phyloP scores from a whole-genome alignment of 2,888 invertebrate species.

The Conops quadrifasciatus region DNA sequence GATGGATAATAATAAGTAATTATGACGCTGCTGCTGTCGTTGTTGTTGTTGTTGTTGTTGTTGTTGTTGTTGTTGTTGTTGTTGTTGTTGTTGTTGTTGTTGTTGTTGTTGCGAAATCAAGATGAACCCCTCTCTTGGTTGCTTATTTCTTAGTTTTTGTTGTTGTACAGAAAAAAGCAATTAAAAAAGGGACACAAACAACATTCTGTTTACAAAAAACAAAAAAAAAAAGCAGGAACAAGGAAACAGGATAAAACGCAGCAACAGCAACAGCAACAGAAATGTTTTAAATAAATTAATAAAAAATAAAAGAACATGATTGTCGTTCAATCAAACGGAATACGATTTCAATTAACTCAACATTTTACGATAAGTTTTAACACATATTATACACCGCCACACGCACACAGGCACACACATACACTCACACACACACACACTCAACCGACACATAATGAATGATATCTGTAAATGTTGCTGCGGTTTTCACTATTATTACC shows the following conservation, averaged over 20 bases:
- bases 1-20: neutral
- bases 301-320: neutral
- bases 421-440: no score
- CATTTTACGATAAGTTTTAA: neutral
- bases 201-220: neutral
- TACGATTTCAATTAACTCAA: neutral
- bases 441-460: no score
- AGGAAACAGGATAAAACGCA: neutral
- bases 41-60: conserved; percentile 7
- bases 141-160: neutral
- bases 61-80: neutral
- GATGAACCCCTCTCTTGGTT: conserved; percentile 1
- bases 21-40: neutral
- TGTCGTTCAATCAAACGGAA: neutral
- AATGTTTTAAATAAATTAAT: conserved; percentile 1
- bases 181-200: neutral
- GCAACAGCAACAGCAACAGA: neutral
- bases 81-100: neutral
- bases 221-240: neutral
- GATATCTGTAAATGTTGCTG: no score
- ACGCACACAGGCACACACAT: no score
- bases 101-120: neutral
- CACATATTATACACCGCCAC: no score
- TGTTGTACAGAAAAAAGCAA: neutral
- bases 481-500: no score